Conservation (phyloP, 2,888 invertebrate genomes). For the Diaphora mendica region DNA sequence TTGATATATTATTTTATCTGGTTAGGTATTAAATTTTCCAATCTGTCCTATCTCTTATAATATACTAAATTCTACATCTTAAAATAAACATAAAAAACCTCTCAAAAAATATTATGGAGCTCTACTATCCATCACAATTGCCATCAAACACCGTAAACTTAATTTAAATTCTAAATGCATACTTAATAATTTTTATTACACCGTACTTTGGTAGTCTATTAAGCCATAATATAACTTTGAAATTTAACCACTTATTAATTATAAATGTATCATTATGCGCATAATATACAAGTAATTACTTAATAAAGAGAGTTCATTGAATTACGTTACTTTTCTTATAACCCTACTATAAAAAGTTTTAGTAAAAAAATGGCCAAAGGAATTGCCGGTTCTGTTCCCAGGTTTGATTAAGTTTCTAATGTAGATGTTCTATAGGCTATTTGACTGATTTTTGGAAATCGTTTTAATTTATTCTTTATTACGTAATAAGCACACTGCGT, state of each 20-base stretch:
- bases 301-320: slow-evolving; percentile 1
- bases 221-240: background rate
- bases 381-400: background rate
- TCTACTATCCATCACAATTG: slow-evolving; percentile 2
- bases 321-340: background rate
- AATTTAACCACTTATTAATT: slow-evolving; percentile 41
- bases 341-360: background rate
- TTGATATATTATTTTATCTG: background rate
- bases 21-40: background rate
- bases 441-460: too few relatives aligned
- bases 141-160: background rate
- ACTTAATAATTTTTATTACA: slow-evolving; percentile 1
- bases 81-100: too few relatives aligned
- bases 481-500: too few relatives aligned
- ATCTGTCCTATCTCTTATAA: too few relatives aligned
- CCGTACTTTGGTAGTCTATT: background rate
- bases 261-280: slow-evolving; percentile 40
- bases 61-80: too few relatives aligned
- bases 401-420: background rate
- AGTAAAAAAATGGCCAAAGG: background rate
- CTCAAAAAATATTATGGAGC: too few relatives aligned
- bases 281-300: slow-evolving; percentile 18
- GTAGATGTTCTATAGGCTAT: too few relatives aligned
- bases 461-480: too few relatives aligned
- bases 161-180: slow-evolving; percentile 3